These are phyloP conservation scores for Leptocoma aspasia DNA, from an alignment of 2,113 vertebrate species.

Conservation along the genomic window DNA sequence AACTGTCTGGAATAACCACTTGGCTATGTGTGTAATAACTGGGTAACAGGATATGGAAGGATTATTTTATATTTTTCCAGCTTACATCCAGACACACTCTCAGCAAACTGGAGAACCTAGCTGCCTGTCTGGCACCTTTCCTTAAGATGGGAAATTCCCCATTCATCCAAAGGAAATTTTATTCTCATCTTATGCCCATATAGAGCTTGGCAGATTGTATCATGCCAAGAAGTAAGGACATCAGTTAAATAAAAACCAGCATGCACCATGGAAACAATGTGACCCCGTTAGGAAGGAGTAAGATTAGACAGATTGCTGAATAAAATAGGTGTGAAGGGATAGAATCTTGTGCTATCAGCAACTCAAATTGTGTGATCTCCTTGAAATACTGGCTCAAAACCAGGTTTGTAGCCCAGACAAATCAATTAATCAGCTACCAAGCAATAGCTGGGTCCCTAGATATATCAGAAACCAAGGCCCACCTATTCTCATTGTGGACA, in stretches of 20 bases:
- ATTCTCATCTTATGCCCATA: background rate
- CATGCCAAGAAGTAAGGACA: background rate
- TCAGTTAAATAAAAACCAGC: background rate
- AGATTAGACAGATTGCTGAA: background rate
- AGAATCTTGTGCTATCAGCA: background rate
- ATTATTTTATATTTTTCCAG: slow-evolving; percentile 31
- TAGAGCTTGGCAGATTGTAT: background rate
- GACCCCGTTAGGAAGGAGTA: background rate
- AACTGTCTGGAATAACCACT: background rate
- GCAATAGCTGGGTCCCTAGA: background rate
- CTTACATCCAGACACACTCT: background rate
- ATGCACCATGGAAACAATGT: background rate
- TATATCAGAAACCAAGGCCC: background rate
- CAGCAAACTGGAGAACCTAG: background rate
- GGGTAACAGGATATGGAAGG: slow-evolving; percentile 19
- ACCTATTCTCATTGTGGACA: background rate
- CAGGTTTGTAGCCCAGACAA: background rate
- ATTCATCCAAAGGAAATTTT: background rate
- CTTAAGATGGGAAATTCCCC: background rate
- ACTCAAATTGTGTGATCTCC: background rate
- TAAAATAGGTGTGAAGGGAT: background rate
- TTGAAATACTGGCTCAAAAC: background rate
- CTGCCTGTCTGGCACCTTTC: background rate
- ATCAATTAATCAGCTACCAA: background rate
- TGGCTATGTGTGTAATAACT: background rate